Conservation (phyloP, 2,888 invertebrate species). For the Copidosoma aretas region DNA sequence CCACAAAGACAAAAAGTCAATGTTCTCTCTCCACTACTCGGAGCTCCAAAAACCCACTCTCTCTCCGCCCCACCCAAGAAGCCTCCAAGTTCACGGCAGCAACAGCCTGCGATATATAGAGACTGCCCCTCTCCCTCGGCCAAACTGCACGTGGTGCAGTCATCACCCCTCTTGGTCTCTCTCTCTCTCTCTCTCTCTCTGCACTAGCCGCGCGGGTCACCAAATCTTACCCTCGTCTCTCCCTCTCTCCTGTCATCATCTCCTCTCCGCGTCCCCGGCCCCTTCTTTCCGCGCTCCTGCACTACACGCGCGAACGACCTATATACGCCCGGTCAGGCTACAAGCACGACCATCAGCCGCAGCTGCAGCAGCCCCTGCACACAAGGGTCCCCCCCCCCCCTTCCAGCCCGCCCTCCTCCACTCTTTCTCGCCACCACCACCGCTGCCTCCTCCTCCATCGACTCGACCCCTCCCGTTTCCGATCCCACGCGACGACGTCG, state of each 20-base stretch:
- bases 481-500: background rate
- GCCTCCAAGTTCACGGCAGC: background rate
- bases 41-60: background rate
- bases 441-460: conserved; percentile 27
- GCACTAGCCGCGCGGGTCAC: background rate
- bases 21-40: background rate
- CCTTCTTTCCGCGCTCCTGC: conserved; percentile 13
- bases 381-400: conserved; percentile 37
- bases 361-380: background rate
- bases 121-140: background rate
- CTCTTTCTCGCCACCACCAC: background rate
- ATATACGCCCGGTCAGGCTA: conserved; percentile 26
- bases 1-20: too few relatives aligned
- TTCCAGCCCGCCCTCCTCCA: conserved; percentile 1
- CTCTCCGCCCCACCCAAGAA: conserved; percentile 4
- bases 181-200: conserved; percentile 1
- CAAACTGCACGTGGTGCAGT: background rate
- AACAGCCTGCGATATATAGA: background rate
- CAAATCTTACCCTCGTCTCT: conserved; percentile 16
- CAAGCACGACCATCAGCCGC: conserved; percentile 18
- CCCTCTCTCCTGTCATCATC: conserved; percentile 16
- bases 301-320: conserved; percentile 21
- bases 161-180: conserved; percentile 11
- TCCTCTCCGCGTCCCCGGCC: conserved; percentile 15
- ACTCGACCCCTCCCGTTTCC: conserved; percentile 43